Percentiles rank a stretch among this genome's conserved stretches.
These are phyloP conservation scores for Aptenodytes patagonicus DNA, from an alignment of 2,113 vertebrate species.

Conservation along the genomic window DNA sequence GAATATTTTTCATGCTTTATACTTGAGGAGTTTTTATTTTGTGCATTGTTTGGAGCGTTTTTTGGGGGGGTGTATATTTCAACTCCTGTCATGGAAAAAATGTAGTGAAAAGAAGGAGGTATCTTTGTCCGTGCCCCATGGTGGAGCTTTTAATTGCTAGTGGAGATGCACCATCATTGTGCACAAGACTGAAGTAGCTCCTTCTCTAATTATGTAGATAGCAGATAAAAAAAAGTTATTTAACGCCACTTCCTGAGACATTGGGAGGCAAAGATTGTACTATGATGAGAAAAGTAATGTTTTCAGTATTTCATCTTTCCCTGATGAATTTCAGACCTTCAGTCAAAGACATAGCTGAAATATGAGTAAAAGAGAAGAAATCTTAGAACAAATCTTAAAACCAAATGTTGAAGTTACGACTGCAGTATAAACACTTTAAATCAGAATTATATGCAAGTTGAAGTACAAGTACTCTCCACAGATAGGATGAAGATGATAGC, in stretches of 20 bases:
- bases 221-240: not conserved
- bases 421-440: not conserved
- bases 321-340: not conserved
- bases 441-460: not conserved
- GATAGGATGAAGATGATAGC: not conserved
- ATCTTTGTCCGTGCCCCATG: not conserved
- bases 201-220: not conserved
- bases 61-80: not conserved
- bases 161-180: not conserved
- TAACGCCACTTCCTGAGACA: fast-evolving
- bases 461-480: not conserved
- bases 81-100: not conserved
- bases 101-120: not conserved
- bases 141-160: not conserved
- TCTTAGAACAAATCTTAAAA: not conserved
- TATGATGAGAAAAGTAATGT: not conserved
- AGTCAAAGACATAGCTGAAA: not conserved
- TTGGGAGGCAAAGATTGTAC: not conserved
- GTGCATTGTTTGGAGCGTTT: not conserved
- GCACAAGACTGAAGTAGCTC: not conserved
- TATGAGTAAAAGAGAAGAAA: not conserved
- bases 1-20: not conserved
- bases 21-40: not conserved
- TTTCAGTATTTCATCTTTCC: not conserved
- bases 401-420: not conserved